Evolutionary conservation across 2,888 invertebrate species (phyloP).

Genomic region (Atrina japonica): DNA sequence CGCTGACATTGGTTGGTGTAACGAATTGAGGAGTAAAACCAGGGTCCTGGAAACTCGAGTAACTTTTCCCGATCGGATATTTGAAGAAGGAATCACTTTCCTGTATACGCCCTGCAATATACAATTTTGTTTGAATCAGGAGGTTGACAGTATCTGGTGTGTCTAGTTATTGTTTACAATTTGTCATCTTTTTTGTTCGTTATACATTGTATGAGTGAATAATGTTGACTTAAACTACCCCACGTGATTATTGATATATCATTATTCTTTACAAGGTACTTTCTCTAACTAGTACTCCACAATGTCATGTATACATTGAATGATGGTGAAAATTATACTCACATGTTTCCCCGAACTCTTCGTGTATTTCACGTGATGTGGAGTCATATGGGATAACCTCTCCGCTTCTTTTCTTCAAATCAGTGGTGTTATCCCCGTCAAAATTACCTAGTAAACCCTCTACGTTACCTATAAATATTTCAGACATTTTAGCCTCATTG

Average conservation of each 20-base stretch:
- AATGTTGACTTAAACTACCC: background rate
- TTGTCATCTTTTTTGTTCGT: no score
- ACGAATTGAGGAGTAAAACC: conserved; percentile 12
- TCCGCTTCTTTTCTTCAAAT: background rate
- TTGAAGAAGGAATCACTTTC: conserved; percentile 27
- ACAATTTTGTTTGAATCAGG: no score
- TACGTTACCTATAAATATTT: conserved; percentile 3
- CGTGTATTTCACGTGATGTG: background rate
- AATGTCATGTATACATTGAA: background rate
- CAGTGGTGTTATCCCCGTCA: conserved; percentile 12
- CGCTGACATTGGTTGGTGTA: background rate
- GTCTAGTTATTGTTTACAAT: no score
- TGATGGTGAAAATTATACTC: no score
- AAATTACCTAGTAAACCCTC: conserved; percentile 16
- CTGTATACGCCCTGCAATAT: conserved; percentile 21
- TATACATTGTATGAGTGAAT: background rate
- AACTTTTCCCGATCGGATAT: conserved; percentile 15
- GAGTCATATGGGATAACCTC: background rate
- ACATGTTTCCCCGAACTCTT: conserved; percentile 10
- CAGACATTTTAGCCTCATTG: no score
- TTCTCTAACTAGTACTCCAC: no score
- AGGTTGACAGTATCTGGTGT: no score
- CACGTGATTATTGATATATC: background rate
- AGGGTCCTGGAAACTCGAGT: conserved; percentile 17
- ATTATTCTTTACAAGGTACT: background rate